These are phyloP conservation scores for Papilio helenus DNA, from an alignment of 1,140 invertebrate species.

Conservation along the genomic window DNA sequence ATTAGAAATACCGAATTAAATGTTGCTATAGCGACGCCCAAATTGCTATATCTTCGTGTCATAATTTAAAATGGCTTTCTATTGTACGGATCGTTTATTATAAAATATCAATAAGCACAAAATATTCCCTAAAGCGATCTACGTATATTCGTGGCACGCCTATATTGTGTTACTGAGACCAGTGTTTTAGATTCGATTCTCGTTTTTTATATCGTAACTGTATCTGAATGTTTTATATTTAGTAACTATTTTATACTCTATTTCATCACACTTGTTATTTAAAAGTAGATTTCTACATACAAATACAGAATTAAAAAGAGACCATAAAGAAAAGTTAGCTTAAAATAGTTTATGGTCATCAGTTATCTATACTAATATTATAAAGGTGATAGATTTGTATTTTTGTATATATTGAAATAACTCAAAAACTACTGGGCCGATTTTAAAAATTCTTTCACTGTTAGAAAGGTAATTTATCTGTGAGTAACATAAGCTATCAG, in stretches of 20 bases:
- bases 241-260: not conserved
- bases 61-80: constrained; percentile 43
- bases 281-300: too few species aligned
- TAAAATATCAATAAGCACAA: constrained; percentile 68
- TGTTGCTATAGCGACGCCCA: constrained; percentile 67
- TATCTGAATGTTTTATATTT: constrained; percentile 37
- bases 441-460: too few species aligned
- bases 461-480: too few species aligned
- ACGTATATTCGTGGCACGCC: constrained; percentile 56
- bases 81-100: constrained; percentile 63
- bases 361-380: too few species aligned
- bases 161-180: constrained; percentile 61
- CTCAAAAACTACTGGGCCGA: too few species aligned
- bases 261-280: not conserved
- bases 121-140: constrained; percentile 63
- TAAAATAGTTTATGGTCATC: too few species aligned
- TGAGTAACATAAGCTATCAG: too few species aligned
- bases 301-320: too few species aligned
- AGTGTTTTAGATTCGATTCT: constrained; percentile 64
- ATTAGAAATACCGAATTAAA: constrained; percentile 77
- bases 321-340: too few species aligned
- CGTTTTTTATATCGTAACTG: constrained; percentile 47
- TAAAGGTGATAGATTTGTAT: too few species aligned
- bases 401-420: too few species aligned
- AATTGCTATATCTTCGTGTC: constrained; percentile 67